Evolutionary conservation across 2,888 invertebrate genomes (phyloP).

Genomic region (Xestia sexstrigata): DNA sequence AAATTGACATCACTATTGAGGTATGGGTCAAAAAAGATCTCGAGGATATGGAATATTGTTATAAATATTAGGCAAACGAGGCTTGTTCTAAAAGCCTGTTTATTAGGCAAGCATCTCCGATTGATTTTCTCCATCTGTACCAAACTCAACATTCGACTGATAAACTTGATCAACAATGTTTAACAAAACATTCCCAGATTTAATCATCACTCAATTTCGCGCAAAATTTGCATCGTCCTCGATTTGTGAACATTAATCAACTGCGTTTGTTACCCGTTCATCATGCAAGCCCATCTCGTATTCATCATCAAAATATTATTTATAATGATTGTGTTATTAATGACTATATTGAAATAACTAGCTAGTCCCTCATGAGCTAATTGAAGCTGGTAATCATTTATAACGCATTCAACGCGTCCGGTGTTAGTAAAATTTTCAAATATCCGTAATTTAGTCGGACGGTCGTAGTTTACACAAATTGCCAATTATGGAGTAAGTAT

Average conservation of each 20-base stretch:
- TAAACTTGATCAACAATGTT: constrained; percentile 43
- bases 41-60: constrained; percentile 7
- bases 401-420: constrained; percentile 50
- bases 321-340: constrained; percentile 63
- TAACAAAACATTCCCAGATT: constrained; percentile 36
- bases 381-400: constrained; percentile 61
- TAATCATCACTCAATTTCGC: constrained; percentile 32
- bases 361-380: constrained; percentile 59
- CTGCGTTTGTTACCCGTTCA: constrained; percentile 42
- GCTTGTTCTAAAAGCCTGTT: constrained; percentile 4
- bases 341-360: constrained; percentile 61
- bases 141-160: constrained; percentile 31
- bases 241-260: constrained; percentile 41
- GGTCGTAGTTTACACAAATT: constrained; percentile 55
- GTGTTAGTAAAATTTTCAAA: constrained; percentile 23
- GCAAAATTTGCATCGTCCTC: constrained; percentile 26
- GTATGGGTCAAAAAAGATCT: background rate
- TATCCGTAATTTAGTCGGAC: constrained; percentile 21
- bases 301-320: constrained; percentile 64
- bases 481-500: constrained; percentile 48
- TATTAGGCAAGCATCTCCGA: constrained; percentile 26
- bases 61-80: constrained; percentile 13
- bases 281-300: constrained; percentile 59
- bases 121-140: constrained; percentile 19
- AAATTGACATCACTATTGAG: no score